Evolutionary conservation across 2,797 vertebrate genomes (phyloP), one percentile per base, ranked within the genome.

Genomic region (Melanotaenia pygmaea): DNA sequence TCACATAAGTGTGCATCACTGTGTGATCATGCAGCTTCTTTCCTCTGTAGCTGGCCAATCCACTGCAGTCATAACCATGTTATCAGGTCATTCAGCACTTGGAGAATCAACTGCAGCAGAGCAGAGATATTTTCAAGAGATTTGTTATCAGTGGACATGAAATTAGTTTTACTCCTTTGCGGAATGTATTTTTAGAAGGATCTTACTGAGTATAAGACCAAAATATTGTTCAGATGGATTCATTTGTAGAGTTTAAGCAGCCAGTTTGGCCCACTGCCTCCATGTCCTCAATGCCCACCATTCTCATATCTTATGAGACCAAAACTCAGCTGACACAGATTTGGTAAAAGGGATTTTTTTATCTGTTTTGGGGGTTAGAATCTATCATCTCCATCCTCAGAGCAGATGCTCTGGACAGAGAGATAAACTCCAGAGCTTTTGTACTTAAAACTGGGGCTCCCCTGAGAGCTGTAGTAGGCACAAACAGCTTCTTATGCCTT

Each of bases 351-450:
- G 3, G 50, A 34, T 34, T 57, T 77, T 81, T 56, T 69, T 50
- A 71, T 84, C 63, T 81, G 70, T 74, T 80, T 67, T 62, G 0
- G 26, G 68, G 68, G 76, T 70, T 68, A 70, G 51, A 77, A 91
- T 92, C 81, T 76, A 87, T 93, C 90, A 89, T 70, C 67, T 78
- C 57, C 81, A 80, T 82, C 75, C 80, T 61, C 67, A 68, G 70
- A 90, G 68, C 89, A 91, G 88, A 88, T 90, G 83, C 81, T 81
- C 69, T 47, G 76, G 51, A 86, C 65, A 74, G 77, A 67, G 70
- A 67, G 34, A 72, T 53, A 70, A 63, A 62, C 79, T 73, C 59
- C 63, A 22, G 76, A 74, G 89, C 60, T 47, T 63, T 54, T 54
- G 75, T 54, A 60, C 62, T 67, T 73, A 77, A 82, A 87, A 77